These are phyloP conservation scores for Horisme vitalbata DNA, from an alignment of 2,888 invertebrate species.

Conservation along the genomic window DNA sequence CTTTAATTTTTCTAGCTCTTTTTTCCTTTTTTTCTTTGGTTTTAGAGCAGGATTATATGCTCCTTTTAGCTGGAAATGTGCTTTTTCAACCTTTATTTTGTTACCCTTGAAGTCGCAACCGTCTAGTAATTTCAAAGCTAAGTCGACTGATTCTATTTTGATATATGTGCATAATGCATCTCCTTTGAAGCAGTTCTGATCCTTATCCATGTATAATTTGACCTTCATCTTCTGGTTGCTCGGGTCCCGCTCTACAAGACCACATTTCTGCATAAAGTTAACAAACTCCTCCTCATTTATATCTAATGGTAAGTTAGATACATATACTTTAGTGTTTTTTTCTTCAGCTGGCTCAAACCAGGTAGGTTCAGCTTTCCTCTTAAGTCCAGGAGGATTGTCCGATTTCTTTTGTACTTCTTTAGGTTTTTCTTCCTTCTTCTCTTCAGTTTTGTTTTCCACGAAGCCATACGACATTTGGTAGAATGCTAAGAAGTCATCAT, in stretches of 20 bases:
- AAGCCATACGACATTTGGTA: slow-evolving; percentile 98
- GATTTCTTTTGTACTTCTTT: slow-evolving; percentile 52
- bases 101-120: slow-evolving; percentile 91
- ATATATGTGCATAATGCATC: slow-evolving; percentile 98
- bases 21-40: slow-evolving; percentile 94
- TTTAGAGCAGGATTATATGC: slow-evolving; percentile 95
- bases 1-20: slow-evolving; percentile 94
- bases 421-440: slow-evolving; percentile 54
- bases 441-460: slow-evolving; percentile 81
- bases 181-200: slow-evolving; percentile 93
- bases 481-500: slow-evolving; percentile 97
- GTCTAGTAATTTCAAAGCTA: slow-evolving; percentile 96
- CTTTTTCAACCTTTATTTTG: slow-evolving; percentile 93
- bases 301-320: slow-evolving; percentile 94
- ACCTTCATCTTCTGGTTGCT: slow-evolving; percentile 91
- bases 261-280: slow-evolving; percentile 97
- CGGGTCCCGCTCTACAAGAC: slow-evolving; percentile 94
- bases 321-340: slow-evolving; percentile 96
- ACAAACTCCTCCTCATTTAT: slow-evolving; percentile 95
- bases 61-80: slow-evolving; percentile 97
- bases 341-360: slow-evolving; percentile 97
- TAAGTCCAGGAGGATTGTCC: slow-evolving; percentile 73
- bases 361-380: slow-evolving; percentile 83
- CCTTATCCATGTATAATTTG: slow-evolving; percentile 93
- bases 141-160: slow-evolving; percentile 96